Base-by-base conservation (phyloP, 2,113 vertebrate species). In the Globicephala melas region DNA sequence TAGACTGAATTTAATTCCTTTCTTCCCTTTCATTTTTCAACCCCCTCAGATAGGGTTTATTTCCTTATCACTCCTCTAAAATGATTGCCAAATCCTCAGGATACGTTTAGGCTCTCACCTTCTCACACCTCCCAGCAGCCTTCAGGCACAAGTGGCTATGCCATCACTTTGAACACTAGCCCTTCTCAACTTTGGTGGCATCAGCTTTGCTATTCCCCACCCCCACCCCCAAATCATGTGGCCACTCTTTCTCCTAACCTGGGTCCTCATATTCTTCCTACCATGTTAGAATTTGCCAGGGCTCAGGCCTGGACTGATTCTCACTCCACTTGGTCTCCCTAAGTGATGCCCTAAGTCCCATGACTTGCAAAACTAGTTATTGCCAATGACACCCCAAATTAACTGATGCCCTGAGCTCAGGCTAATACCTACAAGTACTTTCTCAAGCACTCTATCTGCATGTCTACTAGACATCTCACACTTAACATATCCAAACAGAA, bases 111-210 rank as follows among this genome's bases (percentile, higher is more conserved):
- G 13, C 11, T 3, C 25, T 47, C 44, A 8, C 11, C 53, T 41
- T 7, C 9, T 15, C 17, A 25, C 9, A 33, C 13, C 33, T 82
- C 8, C 53, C 36, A 2, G 38, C 25, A 36, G 36, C 20, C 3
- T 9, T 17, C 12, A 28, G 14, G 28, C 3, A 12, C 31, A 13
- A 9, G 2, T 3, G 9, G 12, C 33, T 7, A 10, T 0, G 14
- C 67, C 6, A 2, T 33, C 67, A 26, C 68, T 68, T 13, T 62
- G 41, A 44, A 20, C 1, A 8, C 28, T 3, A 3, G 44, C 73
- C 12, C 33, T 38, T 81, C 36, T 33, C 15, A 28, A 20, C 38
- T 79, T 31, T n/a, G 31, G 58, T n/a, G 80, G 50, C 63, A 55
- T 2, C 77, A 68, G 41, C 15, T 31, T 20, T 41, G 18, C 68